Percentiles rank a stretch among this genome's conserved stretches.
Evolutionary conservation across 2,888 invertebrate species (phyloP).

Genomic region (Anticlea derivata): DNA sequence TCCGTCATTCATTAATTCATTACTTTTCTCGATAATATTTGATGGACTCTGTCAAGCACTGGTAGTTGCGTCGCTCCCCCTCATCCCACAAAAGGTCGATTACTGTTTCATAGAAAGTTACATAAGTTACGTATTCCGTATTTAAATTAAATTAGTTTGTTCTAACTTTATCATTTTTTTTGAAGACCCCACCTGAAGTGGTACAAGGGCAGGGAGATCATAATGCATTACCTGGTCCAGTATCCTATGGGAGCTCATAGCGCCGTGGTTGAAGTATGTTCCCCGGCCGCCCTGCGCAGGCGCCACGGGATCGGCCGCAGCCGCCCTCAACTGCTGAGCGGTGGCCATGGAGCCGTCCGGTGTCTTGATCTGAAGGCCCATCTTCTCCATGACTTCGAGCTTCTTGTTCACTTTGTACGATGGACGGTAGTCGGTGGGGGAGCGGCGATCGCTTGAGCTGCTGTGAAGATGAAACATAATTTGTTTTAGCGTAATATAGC

Average conservation of each 20-base stretch:
- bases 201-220: too few species aligned
- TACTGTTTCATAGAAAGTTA: too few species aligned
- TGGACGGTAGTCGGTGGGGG: conserved; percentile 71
- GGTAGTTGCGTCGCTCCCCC: too few species aligned
- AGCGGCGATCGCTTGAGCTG: conserved; percentile 52
- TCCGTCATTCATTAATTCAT: too few species aligned
- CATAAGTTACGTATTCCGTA: too few species aligned
- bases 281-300: conserved; percentile 67
- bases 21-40: too few species aligned
- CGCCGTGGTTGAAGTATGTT: conserved; percentile 90
- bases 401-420: conserved; percentile 80
- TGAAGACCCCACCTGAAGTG: too few species aligned
- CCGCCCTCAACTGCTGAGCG: conserved; percentile 81
- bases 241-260: conserved; percentile 90
- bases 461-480: conserved; percentile 8
- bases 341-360: conserved; percentile 82
- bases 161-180: background rate
- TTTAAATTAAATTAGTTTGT: too few species aligned
- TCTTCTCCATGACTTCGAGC: conserved; percentile 80
- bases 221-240: conserved; percentile 87
- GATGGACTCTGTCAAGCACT: too few species aligned
- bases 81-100: too few species aligned
- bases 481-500: too few species aligned
- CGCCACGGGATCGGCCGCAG: conserved; percentile 68
- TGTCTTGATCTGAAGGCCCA: conserved; percentile 81